These are phyloP conservation scores for Chloebia gouldiae DNA, from an alignment of 2,113 vertebrate genomes.

Conservation along the genomic window DNA sequence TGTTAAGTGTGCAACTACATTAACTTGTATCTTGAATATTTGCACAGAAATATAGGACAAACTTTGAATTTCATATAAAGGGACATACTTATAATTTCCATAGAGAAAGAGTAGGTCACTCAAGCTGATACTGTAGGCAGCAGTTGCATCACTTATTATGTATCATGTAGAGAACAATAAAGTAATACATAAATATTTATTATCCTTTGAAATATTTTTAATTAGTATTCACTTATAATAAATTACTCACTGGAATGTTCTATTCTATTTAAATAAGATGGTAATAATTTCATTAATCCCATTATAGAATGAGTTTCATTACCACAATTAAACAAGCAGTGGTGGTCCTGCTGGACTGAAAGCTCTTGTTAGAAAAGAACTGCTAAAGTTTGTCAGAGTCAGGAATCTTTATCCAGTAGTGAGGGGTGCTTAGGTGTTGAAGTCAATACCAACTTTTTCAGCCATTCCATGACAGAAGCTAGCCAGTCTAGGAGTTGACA, in stretches of 20 bases:
- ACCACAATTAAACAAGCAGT: neutral
- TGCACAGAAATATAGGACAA: neutral
- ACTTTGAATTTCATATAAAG: neutral
- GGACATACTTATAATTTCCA: neutral
- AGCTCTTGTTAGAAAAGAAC: neutral
- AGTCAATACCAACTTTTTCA: neutral
- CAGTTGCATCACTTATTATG: neutral
- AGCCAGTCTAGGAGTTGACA: neutral
- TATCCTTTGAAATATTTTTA: neutral
- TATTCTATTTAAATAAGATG: neutral
- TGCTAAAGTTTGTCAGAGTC: neutral
- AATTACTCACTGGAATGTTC: neutral
- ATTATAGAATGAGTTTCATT: neutral
- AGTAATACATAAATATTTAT: neutral
- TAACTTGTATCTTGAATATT: neutral
- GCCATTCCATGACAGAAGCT: neutral
- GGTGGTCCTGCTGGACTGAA: neutral
- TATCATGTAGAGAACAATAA: neutral
- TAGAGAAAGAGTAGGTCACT: neutral
- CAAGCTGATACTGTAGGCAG: neutral
- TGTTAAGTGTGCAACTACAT: neutral
- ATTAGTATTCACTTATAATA: neutral
- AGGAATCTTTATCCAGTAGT: neutral
- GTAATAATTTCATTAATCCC: neutral
- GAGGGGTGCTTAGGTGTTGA: neutral